phyloP scores from a whole-genome alignment of 2,797 vertebrate genomes.

The Coluber constrictor region DNA sequence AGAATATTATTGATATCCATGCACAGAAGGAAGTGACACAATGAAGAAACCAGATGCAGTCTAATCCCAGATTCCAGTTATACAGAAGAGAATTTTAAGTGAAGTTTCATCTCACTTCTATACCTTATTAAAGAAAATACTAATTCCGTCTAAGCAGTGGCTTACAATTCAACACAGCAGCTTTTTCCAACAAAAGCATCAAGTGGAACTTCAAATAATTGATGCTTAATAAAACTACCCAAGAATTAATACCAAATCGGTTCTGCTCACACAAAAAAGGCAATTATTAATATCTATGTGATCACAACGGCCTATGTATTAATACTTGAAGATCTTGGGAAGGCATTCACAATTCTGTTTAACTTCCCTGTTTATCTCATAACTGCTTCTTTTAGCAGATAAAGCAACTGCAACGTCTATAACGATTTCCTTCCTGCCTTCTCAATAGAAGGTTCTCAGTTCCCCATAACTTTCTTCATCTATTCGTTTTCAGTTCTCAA shows the following conservation, averaged over 20 bases:
- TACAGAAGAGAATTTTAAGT: background rate
- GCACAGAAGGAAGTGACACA: background rate
- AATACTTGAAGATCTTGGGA: background rate
- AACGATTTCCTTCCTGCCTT: slow-evolving; percentile 57
- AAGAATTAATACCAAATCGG: background rate
- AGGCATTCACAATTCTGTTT: background rate
- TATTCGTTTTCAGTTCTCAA: background rate
- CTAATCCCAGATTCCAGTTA: background rate
- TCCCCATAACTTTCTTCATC: slow-evolving; percentile 28
- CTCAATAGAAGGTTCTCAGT: slow-evolving; percentile 9
- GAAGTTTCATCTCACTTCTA: background rate
- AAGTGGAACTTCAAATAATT: background rate
- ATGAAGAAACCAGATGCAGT: background rate
- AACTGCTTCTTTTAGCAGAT: slow-evolving; percentile 64
- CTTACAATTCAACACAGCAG: background rate
- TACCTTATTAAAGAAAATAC: background rate
- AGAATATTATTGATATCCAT: background rate
- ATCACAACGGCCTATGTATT: background rate
- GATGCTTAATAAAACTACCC: background rate
- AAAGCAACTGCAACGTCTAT: slow-evolving; percentile 59
- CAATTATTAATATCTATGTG: background rate
- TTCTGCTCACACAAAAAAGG: background rate
- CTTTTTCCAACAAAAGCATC: background rate
- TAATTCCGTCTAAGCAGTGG: too few species aligned
- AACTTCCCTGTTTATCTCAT: slow-evolving; percentile 50